Conservation (phyloP, 2,797 vertebrate species). For the Podarcis siculus region DNA sequence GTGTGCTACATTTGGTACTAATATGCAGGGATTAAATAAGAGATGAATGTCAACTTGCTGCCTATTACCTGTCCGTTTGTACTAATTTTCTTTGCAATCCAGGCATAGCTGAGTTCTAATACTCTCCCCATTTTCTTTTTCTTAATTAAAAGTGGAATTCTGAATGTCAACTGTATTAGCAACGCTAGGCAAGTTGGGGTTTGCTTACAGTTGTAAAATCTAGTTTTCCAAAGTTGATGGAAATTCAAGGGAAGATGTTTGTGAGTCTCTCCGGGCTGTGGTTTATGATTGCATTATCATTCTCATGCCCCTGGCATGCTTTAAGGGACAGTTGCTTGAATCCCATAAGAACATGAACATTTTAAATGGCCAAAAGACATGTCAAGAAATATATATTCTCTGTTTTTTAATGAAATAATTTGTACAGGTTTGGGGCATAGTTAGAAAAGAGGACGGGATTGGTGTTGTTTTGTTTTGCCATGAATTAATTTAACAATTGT, state of each 20-base stretch:
- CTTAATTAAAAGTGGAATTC: not conserved
- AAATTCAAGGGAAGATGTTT: constrained; percentile 34
- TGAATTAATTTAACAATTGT: not conserved
- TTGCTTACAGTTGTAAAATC: constrained; percentile 28
- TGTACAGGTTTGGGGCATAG: constrained; percentile 21
- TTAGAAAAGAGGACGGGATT: constrained; percentile 3
- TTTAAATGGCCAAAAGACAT: constrained; percentile 54
- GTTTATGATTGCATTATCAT: constrained; percentile 46
- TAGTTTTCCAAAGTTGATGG: constrained; percentile 43
- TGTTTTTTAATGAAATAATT: constrained; percentile 48
- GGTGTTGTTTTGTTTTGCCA: not conserved
- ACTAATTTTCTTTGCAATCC: not conserved
- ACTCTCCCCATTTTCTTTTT: not conserved
- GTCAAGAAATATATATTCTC: constrained; percentile 49
- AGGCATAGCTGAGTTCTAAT: constrained; percentile 5
- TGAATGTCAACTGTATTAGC: not conserved
- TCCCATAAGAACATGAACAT: constrained; percentile 28
- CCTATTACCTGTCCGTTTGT: not conserved
- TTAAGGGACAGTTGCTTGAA: constrained; percentile 61
- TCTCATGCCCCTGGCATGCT: constrained; percentile 55
- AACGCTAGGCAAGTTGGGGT: not conserved
- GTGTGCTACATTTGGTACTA: not conserved
- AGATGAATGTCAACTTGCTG: constrained; percentile 12
- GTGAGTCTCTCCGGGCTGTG: constrained; percentile 36
- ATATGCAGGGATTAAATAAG: not conserved